Base-by-base conservation (phyloP, 2,797 vertebrate genomes). In the Coregonus ussuriensis region DNA sequence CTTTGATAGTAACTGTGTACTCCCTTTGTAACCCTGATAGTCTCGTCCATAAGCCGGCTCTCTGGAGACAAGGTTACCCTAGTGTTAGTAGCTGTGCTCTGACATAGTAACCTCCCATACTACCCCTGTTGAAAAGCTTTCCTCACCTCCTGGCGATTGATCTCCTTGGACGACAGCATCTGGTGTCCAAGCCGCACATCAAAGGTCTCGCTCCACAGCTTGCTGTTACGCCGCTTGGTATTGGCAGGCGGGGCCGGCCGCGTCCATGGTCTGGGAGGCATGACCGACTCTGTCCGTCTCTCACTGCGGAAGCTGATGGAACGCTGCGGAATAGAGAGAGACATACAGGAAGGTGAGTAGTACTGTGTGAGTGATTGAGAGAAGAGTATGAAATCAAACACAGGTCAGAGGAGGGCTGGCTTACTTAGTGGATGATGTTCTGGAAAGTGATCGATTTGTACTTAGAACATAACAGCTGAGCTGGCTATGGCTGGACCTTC, bases 181-280 rank as follows among this genome's bases (percentile, higher is more conserved):
- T 97, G 96, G 67, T 92, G 95, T 74, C 92, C 93, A 86, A 97
- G 94, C 7, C 95, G 95, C 71, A 96, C 93, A 16, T 99, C 97
- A 14, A 99, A 98, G 1, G 97, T 98, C 90, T 99, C 98, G 6
- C 97, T 98, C 98, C 98, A 99, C 0, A 99, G 95, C 80, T 98
- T 99, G 94, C 97, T 98, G 92, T 98, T 97, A 2, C 98, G 95
- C 1, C 98, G 92, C 81, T 99, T 99, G 0, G 95, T 94, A 84
- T 86, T 93, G 0, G 92, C 84, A 1, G 94, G 88, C 0, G 95
- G 74, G 0, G 91, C 90, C 53, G 95, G 93, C 76, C 95, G 92
- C 84, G 93, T 88, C 94, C 95, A 96, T 0, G 95, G 93, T 47
- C 95, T 89, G 0, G 95, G 91, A 31, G 89, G 82, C 47, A 93